These are phyloP conservation scores for Armadillidium nasatum DNA, from an alignment of 1,140 invertebrate species.

Conservation along the genomic window DNA sequence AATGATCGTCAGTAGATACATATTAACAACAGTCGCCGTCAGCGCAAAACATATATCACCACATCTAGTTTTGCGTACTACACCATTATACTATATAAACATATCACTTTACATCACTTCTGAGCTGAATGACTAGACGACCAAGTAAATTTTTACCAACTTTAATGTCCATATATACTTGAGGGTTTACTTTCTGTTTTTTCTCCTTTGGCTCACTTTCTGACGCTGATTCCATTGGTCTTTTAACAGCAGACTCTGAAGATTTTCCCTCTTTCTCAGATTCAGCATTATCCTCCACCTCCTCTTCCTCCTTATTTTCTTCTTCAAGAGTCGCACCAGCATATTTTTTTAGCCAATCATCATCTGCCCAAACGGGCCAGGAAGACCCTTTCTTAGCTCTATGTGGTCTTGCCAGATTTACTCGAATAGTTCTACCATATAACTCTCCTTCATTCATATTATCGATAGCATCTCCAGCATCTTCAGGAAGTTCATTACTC, in stretches of 20 bases:
- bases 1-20: constrained; percentile 78
- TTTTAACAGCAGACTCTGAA: not conserved
- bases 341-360: constrained; percentile 92
- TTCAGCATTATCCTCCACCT: not conserved
- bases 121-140: constrained; percentile 77
- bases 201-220: constrained; percentile 57
- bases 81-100: too few relatives aligned
- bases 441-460: constrained; percentile 99
- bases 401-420: constrained; percentile 94
- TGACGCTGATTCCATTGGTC: not conserved
- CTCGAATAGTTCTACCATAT: constrained; percentile 92
- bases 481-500: constrained; percentile 80
- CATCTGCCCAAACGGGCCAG: constrained; percentile 93
- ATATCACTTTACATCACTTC: constrained; percentile 84
- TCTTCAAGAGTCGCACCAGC: constrained; percentile 70
- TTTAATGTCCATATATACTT: constrained; percentile 87
- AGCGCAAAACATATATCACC: too few relatives aligned
- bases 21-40: constrained; percentile 90
- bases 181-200: constrained; percentile 54
- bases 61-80: too few relatives aligned
- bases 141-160: constrained; percentile 77
- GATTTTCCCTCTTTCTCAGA: too few relatives aligned
- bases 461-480: constrained; percentile 87
- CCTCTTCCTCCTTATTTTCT: not conserved
- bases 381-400: constrained; percentile 84